Evolutionary conservation across 2,113 vertebrate species (phyloP), one percentile per base, ranked within the genome.

Genomic region (Triplophysa siluroides): DNA sequence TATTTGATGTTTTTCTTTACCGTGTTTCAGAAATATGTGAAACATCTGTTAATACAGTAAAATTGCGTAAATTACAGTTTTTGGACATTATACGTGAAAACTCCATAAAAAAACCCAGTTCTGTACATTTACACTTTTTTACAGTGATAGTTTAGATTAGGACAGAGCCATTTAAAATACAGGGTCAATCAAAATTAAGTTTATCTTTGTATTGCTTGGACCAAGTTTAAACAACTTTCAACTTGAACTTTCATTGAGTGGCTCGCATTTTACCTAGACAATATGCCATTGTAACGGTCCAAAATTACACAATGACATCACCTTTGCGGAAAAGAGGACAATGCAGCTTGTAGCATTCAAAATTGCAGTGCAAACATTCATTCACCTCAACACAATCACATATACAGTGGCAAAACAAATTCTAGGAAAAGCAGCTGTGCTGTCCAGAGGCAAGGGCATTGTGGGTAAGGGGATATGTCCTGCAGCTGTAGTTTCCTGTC

Each of bases 401-500:
- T 64, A 71, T 21, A 78, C 33, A 61, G 68, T 80, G 64, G 61
- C 73, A 69, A 76, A 65, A 80, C 62, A 64, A 66, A 83, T 78
- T 77, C 80, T 83, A 78, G 62, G 81, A 62, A 83, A 73, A 66
- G 62, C 83, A 86, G 91, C 89, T 92, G 90, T 85, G 79, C 75
- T 47, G 81, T 71, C 82, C 86, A 71, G 66, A 82, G 84, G 79
- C 87, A 78, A 70, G 80, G 85, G 85, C 89, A 85, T 85, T 90
- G 84, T 80, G 85, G 86, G 88, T 89, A 90, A 88, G 83, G 88
- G 86, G 88, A 91, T 88, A 90, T 80, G 83, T 90, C 85, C 86
- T 90, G 86, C 92, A 93, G 92, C 91, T 93, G 92, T 83, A 87
- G 86, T 88, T 93, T 92, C 90, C 93, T 88, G 88, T 91, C 88